Conservation (phyloP, 2,797 vertebrate genomes). For the Myotis planiceps region DNA sequence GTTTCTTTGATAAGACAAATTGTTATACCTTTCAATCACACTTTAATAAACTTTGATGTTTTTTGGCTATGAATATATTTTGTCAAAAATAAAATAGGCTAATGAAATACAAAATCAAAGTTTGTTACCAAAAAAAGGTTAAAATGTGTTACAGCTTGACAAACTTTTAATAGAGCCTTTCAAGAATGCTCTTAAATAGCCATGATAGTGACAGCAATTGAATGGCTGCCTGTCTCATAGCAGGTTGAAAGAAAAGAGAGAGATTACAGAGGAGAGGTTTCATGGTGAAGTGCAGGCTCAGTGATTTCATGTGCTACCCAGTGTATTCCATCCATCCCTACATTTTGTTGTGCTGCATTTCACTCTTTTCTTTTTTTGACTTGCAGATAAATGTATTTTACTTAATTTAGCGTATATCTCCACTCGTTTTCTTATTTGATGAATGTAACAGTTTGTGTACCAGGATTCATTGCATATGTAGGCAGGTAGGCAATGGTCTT, state of each 20-base stretch:
- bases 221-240: neutral
- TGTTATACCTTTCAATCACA: neutral
- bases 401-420: neutral
- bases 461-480: neutral
- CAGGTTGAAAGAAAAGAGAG: neutral
- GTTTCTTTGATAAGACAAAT: neutral
- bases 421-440: neutral
- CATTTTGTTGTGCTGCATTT: constrained; percentile 22
- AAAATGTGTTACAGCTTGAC: neutral
- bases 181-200: neutral
- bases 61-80: neutral
- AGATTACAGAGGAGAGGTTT: neutral
- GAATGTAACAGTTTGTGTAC: neutral
- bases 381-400: neutral
- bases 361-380: neutral
- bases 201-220: neutral
- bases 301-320: neutral
- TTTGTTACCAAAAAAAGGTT: neutral
- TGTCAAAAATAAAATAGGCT: constrained; percentile 16
- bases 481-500: neutral
- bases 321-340: constrained; percentile 7
- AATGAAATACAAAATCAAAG: neutral
- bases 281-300: neutral
- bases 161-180: neutral
- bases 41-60: neutral